Percentiles rank a stretch among this genome's conserved stretches.
These are phyloP conservation scores for Zaprionus davidi DNA, from an alignment of 1,140 invertebrate genomes.

Conservation along the genomic window DNA sequence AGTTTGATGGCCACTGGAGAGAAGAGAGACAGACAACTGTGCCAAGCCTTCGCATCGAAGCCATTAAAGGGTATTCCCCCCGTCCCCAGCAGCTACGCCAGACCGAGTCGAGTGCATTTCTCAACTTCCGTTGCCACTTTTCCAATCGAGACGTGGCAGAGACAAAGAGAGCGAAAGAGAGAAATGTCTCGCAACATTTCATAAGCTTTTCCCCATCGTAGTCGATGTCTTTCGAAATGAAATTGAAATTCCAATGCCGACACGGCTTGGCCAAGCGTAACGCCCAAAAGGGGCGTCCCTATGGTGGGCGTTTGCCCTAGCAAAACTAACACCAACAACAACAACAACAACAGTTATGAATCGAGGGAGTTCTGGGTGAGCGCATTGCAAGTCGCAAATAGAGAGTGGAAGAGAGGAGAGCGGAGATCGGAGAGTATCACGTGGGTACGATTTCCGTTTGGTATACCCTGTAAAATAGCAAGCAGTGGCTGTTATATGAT, in stretches of 20 bases:
- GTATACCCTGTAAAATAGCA: slow-evolving; percentile 14
- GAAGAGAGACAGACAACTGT: slow-evolving; percentile 9
- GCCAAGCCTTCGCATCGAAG: slow-evolving; percentile 27
- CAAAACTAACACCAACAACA: slow-evolving; percentile 1
- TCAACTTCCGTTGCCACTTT: slow-evolving; percentile 32
- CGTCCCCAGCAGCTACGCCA: background rate
- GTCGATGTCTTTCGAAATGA: slow-evolving; percentile 40
- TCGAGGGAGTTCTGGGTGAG: slow-evolving; percentile 40
- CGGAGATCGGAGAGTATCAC: slow-evolving; percentile 23
- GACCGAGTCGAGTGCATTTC: slow-evolving; percentile 27
- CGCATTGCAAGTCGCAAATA: slow-evolving; percentile 22
- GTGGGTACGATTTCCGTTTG: slow-evolving; percentile 25
- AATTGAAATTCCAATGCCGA: slow-evolving; percentile 67
- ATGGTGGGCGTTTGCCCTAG: background rate
- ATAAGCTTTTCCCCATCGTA: slow-evolving; percentile 30
- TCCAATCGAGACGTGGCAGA: background rate
- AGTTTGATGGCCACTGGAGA: slow-evolving; percentile 35
- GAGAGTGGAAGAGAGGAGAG: background rate
- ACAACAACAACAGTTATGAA: slow-evolving; percentile 4
- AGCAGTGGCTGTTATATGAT: background rate
- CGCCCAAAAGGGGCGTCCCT: slow-evolving; percentile 19
- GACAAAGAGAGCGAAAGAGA: background rate
- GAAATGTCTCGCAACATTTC: slow-evolving; percentile 16
- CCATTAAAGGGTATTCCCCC: slow-evolving; percentile 14
- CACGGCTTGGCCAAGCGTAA: slow-evolving; percentile 64